Evolutionary conservation across 1,140 invertebrate genomes (phyloP).

Genomic region (Akabosia matsudoensis): DNA sequence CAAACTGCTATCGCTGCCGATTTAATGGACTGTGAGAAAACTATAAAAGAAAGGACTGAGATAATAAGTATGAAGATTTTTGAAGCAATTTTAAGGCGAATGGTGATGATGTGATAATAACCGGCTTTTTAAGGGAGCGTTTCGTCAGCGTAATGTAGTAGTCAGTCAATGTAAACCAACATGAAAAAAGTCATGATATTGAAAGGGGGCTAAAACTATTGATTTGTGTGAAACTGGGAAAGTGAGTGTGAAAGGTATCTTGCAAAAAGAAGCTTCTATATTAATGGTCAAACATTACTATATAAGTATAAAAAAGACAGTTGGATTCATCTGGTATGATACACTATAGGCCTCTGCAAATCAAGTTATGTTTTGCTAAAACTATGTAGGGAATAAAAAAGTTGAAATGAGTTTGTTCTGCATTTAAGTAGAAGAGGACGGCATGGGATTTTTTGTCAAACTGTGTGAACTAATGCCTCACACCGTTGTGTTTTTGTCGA

Average conservation of each 20-base stretch:
- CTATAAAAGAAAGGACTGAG: constrained; percentile 20
- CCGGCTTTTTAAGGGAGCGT: not conserved
- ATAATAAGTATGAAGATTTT: constrained; percentile 22
- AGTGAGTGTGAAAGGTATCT: not conserved
- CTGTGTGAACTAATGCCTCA: no score
- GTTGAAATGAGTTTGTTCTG: not conserved
- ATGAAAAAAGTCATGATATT: not conserved
- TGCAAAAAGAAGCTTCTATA: not conserved
- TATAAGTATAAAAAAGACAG: not conserved
- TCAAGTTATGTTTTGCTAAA: not conserved
- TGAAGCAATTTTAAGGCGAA: constrained; percentile 15
- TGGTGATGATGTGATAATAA: constrained; percentile 19
- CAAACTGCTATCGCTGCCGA: constrained; percentile 23
- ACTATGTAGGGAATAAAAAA: not conserved
- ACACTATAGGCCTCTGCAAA: not conserved
- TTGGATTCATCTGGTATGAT: not conserved
- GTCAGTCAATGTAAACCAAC: not conserved
- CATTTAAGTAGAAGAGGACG: no score
- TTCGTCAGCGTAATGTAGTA: not conserved
- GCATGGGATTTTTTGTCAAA: no score
- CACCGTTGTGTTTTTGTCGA: no score
- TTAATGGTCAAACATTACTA: not conserved
- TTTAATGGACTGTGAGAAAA: constrained; percentile 13
- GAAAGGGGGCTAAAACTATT: no score
- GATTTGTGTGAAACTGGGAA: not conserved